These are phyloP conservation scores for Molossus alvarezi DNA, from an alignment of 2,797 vertebrate species.

Conservation along the genomic window DNA sequence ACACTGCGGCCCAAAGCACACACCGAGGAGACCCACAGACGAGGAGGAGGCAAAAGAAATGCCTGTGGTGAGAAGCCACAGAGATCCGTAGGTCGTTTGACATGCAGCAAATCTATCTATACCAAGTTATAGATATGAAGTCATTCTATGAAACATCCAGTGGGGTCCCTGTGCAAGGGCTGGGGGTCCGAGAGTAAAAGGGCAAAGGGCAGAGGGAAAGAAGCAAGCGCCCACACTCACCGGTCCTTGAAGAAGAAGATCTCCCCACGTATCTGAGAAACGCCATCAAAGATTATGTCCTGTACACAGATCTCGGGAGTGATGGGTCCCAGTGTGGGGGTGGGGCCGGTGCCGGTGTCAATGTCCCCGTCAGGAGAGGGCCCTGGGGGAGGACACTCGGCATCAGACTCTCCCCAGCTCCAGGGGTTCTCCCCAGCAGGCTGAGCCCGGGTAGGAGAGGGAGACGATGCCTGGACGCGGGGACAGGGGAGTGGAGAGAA, in stretches of 20 bases:
- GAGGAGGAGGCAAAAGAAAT: not conserved
- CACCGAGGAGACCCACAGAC: not conserved
- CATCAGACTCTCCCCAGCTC: not conserved
- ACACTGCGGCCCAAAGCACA: not conserved
- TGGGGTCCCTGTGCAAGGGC: not conserved
- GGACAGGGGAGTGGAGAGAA: not conserved
- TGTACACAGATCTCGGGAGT: constrained; percentile 97
- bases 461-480: too few species aligned
- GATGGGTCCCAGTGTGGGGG: constrained; percentile 95
- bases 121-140: not conserved
- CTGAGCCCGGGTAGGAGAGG: not conserved
- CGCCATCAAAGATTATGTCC: constrained; percentile 95
- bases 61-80: not conserved
- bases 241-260: constrained; percentile 99
- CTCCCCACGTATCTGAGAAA: constrained; percentile 97
- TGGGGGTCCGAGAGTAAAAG: accelerated
- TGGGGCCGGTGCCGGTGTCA: constrained; percentile 88
- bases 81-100: not conserved
- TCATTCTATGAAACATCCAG: not conserved
- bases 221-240: constrained; percentile 90
- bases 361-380: constrained; percentile 91
- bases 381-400: constrained; percentile 89
- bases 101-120: not conserved
- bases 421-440: not conserved
- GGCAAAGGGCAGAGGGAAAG: not conserved